Evolutionary conservation across 2,113 vertebrate genomes (phyloP), one percentile per base, ranked within the genome.

Genomic region (Osmerus mordax): DNA sequence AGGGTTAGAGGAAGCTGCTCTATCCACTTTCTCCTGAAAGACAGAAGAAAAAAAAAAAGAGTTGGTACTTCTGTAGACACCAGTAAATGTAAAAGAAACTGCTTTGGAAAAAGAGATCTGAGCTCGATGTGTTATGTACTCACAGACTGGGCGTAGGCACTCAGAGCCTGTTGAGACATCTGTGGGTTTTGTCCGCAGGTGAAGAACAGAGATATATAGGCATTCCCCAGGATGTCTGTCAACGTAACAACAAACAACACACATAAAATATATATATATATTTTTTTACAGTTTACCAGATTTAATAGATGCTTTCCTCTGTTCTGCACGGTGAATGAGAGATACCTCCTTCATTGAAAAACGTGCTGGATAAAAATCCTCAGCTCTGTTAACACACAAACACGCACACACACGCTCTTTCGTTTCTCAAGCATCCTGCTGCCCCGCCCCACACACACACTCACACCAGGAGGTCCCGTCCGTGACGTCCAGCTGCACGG

Each of bases 401-500:
- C 36, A 41, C 36, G 8, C 32, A 32, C 32, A 32, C 32, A 32
- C 8, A 41, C 36, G 8, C 36, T 8, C 32, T 4, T 6, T 32
- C 32, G 3, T 32, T 32, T 1, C 23, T 1, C 23, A 23, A 1
- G 1, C 23, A 23, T 23, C 23, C 23, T 23, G 23, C 23, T 23
- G 23, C 23, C 23, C 23, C 23, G 23, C 23, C 23, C 23, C 23
- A 23, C 23, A 23, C 23, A 19, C 78, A 32, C 72, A 95, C 95
- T 95, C 89, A 97, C 95, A 95, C 95, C 95, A 97, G 21, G 95
- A 96, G 1, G 91, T 94, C 63, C 95, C 95, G n/a, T 97, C 95
- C 0, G 78, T 84, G 51, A 94, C 85, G 2, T 97, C 95, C 84
- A 96, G 90, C 84, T 96, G 92, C 60, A 96, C 94, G 0, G 95